A percentile compares a stretch with the other conserved stretches of the same genome.
Conservation (phyloP, 1,140 invertebrate genomes). For the Drosophila ohnishii region DNA sequence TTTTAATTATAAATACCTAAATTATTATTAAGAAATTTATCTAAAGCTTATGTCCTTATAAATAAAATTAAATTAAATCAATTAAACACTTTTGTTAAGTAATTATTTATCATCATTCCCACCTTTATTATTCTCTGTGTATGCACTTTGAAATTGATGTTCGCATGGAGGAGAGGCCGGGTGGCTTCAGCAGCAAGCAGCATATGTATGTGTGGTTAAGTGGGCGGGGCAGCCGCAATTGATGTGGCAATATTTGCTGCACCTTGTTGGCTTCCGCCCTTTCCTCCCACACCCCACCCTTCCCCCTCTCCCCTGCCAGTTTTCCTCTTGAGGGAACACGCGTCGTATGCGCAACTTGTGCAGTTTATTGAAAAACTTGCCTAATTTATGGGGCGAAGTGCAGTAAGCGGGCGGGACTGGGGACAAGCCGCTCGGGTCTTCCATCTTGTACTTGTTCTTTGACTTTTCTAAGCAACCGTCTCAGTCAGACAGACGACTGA, state of each 20-base stretch:
- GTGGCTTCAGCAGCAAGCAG: constrained; percentile 15
- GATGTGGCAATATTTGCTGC: constrained; percentile 53
- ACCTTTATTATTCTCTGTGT: constrained; percentile 8
- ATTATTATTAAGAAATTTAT: too few relatives aligned
- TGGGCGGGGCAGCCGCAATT: constrained; percentile 41
- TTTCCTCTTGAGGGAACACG: constrained; percentile 43
- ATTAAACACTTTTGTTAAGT: too few relatives aligned
- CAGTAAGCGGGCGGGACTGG: background rate
- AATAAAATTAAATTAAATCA: too few relatives aligned
- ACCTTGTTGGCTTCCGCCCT: constrained; percentile 40
- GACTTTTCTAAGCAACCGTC: constrained; percentile 19
- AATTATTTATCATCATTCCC: background rate
- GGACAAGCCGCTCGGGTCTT: constrained; percentile 4
- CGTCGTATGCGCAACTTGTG: constrained; percentile 75
- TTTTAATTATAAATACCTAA: too few relatives aligned
- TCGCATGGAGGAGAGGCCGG: constrained; percentile 1
- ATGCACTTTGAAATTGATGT: constrained; percentile 68
- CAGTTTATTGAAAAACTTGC: constrained; percentile 78
- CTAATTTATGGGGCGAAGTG: constrained; percentile 60
- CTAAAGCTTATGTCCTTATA: too few relatives aligned
- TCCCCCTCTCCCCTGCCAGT: background rate
- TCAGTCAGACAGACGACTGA: constrained; percentile 14
- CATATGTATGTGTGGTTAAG: constrained; percentile 28
- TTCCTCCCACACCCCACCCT: background rate
- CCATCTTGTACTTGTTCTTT: constrained; percentile 19